phyloP scores from a whole-genome alignment of 1,140 invertebrate species.

The Trichoplusia ni region DNA sequence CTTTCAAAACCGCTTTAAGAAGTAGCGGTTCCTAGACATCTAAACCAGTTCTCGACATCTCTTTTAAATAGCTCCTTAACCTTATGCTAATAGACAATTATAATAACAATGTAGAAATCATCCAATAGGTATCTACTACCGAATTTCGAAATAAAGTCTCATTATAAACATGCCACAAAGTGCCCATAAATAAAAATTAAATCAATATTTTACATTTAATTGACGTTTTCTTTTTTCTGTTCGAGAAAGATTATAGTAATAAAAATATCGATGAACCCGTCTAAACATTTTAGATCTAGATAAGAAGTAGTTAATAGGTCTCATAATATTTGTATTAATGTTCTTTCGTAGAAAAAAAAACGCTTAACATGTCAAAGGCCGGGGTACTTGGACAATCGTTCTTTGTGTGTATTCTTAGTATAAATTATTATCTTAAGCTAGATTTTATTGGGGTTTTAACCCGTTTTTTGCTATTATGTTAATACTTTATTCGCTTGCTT shows the following conservation, averaged over 20 bases:
- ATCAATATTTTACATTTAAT: neutral
- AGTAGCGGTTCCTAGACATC: too few species aligned
- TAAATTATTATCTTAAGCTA: slow-evolving; percentile 6
- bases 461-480: slow-evolving; percentile 1
- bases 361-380: slow-evolving; percentile 16
- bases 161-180: too few species aligned
- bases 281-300: slow-evolving; percentile 3
- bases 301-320: slow-evolving; percentile 18
- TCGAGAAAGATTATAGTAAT: neutral
- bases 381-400: neutral
- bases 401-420: slow-evolving; percentile 13
- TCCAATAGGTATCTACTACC: too few species aligned
- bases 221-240: neutral
- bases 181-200: neutral
- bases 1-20: too few species aligned
- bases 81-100: too few species aligned
- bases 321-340: slow-evolving; percentile 4
- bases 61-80: too few species aligned
- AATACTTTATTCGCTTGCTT: neutral
- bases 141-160: too few species aligned
- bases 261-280: neutral
- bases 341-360: slow-evolving; percentile 20
- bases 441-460: too few species aligned
- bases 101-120: too few species aligned
- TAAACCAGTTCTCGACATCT: too few species aligned